phyloP scores from a whole-genome alignment of 2,113 vertebrate genomes.

The Gallinago media region DNA sequence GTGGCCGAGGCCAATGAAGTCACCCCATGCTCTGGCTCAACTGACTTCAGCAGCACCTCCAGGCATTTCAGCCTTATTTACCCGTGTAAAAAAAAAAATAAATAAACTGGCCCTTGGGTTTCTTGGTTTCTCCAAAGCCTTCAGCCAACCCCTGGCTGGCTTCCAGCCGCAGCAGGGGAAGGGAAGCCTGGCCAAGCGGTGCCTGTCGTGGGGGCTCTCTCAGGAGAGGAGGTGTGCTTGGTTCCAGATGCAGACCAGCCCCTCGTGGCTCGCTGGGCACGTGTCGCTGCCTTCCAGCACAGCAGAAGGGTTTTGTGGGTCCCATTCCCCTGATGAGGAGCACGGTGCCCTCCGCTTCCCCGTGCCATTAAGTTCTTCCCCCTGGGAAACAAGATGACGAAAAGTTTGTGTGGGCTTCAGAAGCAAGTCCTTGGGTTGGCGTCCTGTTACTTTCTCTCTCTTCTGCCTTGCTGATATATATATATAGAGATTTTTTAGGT shows the following conservation, averaged over 20 bases:
- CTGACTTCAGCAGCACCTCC: neutral
- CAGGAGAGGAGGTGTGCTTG: fast-evolving
- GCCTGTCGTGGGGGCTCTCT: neutral
- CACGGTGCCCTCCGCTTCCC: fast-evolving
- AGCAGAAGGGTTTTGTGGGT: fast-evolving
- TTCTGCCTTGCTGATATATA: neutral
- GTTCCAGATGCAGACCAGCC: neutral
- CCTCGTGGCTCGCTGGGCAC: neutral
- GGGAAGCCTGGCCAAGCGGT: neutral
- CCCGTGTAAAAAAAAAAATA: neutral
- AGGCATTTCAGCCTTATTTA: neutral
- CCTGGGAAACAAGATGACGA: neutral
- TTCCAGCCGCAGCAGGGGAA: neutral
- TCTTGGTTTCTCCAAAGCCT: neutral
- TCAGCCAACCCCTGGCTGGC: neutral
- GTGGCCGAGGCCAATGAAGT: neutral
- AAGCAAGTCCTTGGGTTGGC: neutral
- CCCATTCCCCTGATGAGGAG: fast-evolving
- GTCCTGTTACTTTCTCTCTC: neutral
- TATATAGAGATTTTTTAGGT: neutral
- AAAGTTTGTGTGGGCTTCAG: neutral
- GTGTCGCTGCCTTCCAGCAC: neutral
- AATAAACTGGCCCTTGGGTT: neutral
- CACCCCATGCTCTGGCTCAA: neutral
- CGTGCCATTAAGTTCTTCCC: neutral